Evolutionary conservation across 37 sponge, comb jelly and placozoan genomes (phyloP).

Genomic region (Ianthella basta): DNA sequence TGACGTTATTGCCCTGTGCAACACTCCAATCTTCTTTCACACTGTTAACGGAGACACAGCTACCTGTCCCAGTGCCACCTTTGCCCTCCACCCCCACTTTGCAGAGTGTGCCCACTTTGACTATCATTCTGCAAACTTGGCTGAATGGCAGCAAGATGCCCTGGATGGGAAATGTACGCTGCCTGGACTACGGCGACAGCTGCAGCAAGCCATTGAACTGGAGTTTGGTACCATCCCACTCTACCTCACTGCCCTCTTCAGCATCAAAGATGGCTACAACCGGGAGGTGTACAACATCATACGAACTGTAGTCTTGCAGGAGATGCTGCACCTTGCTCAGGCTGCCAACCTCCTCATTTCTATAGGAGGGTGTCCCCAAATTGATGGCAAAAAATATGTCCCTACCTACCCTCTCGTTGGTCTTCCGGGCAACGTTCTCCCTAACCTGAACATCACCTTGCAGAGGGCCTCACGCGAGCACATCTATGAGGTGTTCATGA

Average conservation of each 20-base stretch:
- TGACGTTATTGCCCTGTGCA: too few species aligned
- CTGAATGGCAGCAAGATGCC: background rate
- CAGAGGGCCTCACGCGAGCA: constrained; percentile 35
- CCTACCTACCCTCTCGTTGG: constrained; percentile 40
- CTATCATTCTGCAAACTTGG: background rate
- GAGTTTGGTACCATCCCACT: constrained; percentile 57
- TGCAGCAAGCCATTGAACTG: constrained; percentile 48
- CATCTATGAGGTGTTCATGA: constrained; percentile 52
- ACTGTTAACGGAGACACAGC: too few species aligned
- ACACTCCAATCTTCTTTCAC: too few species aligned
- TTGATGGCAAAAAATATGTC: constrained; percentile 23
- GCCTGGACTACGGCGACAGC: background rate
- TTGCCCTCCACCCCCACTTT: background rate
- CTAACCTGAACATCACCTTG: constrained; percentile 35
- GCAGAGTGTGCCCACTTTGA: too few species aligned
- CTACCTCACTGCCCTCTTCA: constrained; percentile 62
- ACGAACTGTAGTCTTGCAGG: constrained; percentile 48
- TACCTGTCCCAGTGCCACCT: background rate
- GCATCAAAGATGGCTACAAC: constrained; percentile 53
- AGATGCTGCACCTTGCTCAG: constrained; percentile 65
- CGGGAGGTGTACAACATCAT: constrained; percentile 37
- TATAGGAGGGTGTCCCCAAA: constrained; percentile 44
- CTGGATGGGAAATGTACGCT: background rate
- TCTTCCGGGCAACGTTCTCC: constrained; percentile 60
- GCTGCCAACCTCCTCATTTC: constrained; percentile 63